Conservation (phyloP, 2,888 invertebrate genomes). For the Apodemia mormo region DNA sequence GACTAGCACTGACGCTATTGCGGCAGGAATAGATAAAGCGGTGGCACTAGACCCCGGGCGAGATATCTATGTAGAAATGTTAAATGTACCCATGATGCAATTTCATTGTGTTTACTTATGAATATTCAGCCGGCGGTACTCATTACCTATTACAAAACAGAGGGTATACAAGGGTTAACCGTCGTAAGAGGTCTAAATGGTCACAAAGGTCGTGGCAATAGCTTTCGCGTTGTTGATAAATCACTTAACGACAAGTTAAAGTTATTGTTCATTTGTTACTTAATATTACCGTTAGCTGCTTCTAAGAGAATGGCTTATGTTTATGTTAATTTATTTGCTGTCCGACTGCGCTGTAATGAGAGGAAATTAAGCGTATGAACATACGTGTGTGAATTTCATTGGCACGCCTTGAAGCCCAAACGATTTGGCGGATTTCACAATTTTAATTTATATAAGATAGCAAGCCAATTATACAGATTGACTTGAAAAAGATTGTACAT, state of each 20-base stretch:
- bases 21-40: too few relatives aligned
- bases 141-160: background rate
- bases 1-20: too few relatives aligned
- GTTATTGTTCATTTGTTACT: slow-evolving; percentile 1
- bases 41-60: too few relatives aligned
- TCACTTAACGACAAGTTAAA: slow-evolving; percentile 3
- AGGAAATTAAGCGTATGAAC: background rate
- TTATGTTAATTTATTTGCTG: background rate
- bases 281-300: background rate
- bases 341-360: background rate
- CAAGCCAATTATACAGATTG: too few relatives aligned
- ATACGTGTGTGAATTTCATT: too few relatives aligned
- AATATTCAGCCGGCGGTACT: background rate
- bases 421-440: too few relatives aligned
- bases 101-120: background rate
- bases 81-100: background rate
- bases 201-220: slow-evolving; percentile 3
- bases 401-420: too few relatives aligned
- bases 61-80: too few relatives aligned
- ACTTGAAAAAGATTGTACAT: too few relatives aligned
- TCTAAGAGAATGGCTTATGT: background rate
- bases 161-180: background rate
- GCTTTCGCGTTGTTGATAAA: background rate
- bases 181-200: background rate
- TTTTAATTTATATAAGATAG: too few relatives aligned